Evolutionary conservation across 2,113 vertebrate genomes (phyloP).

Genomic region (Spheniscus mendiculus): DNA sequence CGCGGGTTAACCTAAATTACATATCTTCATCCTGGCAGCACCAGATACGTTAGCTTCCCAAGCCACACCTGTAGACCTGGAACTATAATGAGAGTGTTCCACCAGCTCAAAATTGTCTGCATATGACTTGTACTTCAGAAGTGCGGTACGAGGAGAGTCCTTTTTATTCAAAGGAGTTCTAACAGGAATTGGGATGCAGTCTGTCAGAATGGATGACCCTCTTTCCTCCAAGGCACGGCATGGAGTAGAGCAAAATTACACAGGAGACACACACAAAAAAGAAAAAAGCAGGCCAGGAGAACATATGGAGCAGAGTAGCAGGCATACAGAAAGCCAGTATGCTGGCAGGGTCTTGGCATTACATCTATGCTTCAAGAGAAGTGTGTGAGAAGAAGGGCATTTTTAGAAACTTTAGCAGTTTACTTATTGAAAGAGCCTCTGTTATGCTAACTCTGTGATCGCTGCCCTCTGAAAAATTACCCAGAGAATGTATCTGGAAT

Average conservation of each 20-base stretch:
- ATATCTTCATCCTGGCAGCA: not conserved
- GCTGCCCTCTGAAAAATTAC: conserved; percentile 35
- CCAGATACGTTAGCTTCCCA: not conserved
- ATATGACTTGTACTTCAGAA: not conserved
- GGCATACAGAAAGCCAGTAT: not conserved
- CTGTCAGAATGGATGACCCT: not conserved
- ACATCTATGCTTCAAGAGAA: not conserved
- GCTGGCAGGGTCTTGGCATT: not conserved
- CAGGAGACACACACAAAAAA: not conserved
- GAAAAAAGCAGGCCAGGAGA: not conserved
- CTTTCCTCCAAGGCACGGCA: not conserved
- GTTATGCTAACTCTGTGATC: conserved; percentile 26
- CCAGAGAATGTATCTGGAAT: conserved; percentile 25
- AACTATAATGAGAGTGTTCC: not conserved
- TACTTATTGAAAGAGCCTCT: conserved; percentile 15
- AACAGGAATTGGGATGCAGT: not conserved
- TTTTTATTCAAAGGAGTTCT: not conserved
- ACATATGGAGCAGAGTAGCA: not conserved
- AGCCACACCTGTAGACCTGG: not conserved
- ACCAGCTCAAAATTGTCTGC: not conserved
- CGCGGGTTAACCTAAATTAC: not conserved
- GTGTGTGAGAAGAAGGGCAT: not conserved
- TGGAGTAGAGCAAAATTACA: not conserved
- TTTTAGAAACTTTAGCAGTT: conserved; percentile 1
- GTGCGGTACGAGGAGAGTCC: not conserved